phyloP scores from a whole-genome alignment of 1,140 invertebrate genomes.

The Rhopalosiphum maidis region DNA sequence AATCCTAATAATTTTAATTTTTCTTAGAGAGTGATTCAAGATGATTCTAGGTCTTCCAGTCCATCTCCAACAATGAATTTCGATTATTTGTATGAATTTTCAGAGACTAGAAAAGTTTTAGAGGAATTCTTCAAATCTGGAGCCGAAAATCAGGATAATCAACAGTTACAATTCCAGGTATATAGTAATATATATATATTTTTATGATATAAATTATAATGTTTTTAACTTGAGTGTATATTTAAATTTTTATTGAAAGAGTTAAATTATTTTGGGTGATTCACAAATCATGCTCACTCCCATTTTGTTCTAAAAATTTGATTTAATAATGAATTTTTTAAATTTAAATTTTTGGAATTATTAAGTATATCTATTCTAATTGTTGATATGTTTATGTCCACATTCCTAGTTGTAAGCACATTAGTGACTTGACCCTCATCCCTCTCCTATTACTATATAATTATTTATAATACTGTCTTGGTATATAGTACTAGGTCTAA shows the following conservation, averaged over 20 bases:
- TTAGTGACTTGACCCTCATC: too few species aligned
- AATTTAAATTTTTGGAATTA: too few species aligned
- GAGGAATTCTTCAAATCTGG: conserved; percentile 89
- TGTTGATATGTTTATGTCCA: too few species aligned
- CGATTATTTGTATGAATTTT: conserved; percentile 89
- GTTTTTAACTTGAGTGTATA: not conserved
- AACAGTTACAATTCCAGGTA: conserved; percentile 67
- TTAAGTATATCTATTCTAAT: too few species aligned
- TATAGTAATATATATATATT: conserved; percentile 45
- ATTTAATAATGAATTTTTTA: too few species aligned
- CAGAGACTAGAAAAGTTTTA: conserved; percentile 86
- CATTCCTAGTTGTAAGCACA: too few species aligned
- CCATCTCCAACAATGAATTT: conserved; percentile 68
- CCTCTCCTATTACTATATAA: too few species aligned
- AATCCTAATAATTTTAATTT: conserved; percentile 28
- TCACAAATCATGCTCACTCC: too few species aligned
- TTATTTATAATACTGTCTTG: too few species aligned
- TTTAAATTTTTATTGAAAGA: not conserved
- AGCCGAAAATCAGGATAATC: conserved; percentile 65
- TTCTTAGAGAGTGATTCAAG: conserved; percentile 61
- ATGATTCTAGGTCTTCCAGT: conserved; percentile 63
- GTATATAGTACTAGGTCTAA: too few species aligned
- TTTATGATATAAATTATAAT: conserved; percentile 13
- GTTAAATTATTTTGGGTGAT: too few species aligned
- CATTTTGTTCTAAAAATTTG: too few species aligned